Evolutionary conservation across 2,888 invertebrate species (phyloP), one percentile per base, ranked within the genome.

Genomic region (Lithosia quadra): DNA sequence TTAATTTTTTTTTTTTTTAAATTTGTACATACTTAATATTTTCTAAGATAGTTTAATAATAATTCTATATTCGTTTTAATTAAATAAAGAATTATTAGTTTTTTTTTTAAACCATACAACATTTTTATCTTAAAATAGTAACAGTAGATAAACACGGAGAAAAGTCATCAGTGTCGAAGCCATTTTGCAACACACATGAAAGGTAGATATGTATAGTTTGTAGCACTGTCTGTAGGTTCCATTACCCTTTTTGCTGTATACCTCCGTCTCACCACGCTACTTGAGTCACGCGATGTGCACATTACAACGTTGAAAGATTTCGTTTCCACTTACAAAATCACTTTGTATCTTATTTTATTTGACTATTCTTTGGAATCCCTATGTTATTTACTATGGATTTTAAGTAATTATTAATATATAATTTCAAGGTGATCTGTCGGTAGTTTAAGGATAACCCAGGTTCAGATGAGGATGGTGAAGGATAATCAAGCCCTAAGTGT

Each of bases 251-350:
- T 80, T 77, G 85, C 75, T 82, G 81, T 85, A 79, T 83, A 83
- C 84, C 84, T 81, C 68, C 76, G 36, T 36, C 56, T 64, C 24
- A 77, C 86, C 87, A 77, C 86, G 89, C 87, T 77, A 88, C 76
- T 74, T 67, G 63, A 81, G 90, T 90, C 93, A 94, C 93, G 93
- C 93, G 93, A 94, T 89, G 87, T 82, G 76, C 89, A 88, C 92
- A 93, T 93, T 92, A 93, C 88, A 89, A 75, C 81, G 86, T 81
- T 85, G 84, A 85, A 89, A 91, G 92, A 93, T 92, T 93, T 93
- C 90, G 89, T 90, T 91, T 90, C 92, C 90, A 92, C 92, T 93
- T 89, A 91, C 88, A 87, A 92, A 92, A 93, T 93, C 92, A 93
- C 91, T 93, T 92, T 91, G 90, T 91, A 89, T 91, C 90, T 86